Evolutionary conservation across 2,797 vertebrate genomes (phyloP), one percentile per base, ranked within the genome.

Genomic region (Luscinia megarhynchos): DNA sequence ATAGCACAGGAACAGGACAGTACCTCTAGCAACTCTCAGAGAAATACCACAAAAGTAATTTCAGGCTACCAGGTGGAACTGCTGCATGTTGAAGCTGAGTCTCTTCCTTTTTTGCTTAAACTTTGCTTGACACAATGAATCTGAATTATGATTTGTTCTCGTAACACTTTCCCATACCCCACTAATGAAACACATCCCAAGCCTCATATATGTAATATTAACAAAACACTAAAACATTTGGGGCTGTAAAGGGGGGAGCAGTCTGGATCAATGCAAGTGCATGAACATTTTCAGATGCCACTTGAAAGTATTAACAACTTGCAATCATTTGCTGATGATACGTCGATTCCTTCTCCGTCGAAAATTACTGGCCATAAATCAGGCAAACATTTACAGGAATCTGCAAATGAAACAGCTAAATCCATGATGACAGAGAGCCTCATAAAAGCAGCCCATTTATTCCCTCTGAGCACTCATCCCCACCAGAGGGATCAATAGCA

Each of bases 301-400:
- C 94, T 97, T 96, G 94, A 97, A 97, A 94, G 95, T 96, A 97
- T 98, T 98, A 98, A 98, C 97, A 97, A 98, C 67, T 58, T 10
- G 53, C 92, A 98, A 97, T 97, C 97, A 87, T 97, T 97, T 97
- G 96, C 97, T 97, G 97, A 97, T 29, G 48, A 97, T 87, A 70
- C 9, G 95, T 96, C 97, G 91, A 97, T 97, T 97, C 91, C 95
- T 97, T 95, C 95, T 98, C 95, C 94, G 95, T 96, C 29, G 88
- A 95, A 98, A 98, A 98, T 98, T 98, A 98, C 98, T 97, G 96
- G 97, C 88, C 93, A 96, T 98, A 98, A 98, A 99, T 98, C 98
- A 98, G 98, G 96, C 93, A 97, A 98, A 98, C 98, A 95, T 98
- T 98, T 98, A 99, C 98, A 98, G 98, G 98, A 97, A 98, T 97